Base-by-base conservation (phyloP, 2,797 vertebrate species). In the Ctenopoma multispine region DNA sequence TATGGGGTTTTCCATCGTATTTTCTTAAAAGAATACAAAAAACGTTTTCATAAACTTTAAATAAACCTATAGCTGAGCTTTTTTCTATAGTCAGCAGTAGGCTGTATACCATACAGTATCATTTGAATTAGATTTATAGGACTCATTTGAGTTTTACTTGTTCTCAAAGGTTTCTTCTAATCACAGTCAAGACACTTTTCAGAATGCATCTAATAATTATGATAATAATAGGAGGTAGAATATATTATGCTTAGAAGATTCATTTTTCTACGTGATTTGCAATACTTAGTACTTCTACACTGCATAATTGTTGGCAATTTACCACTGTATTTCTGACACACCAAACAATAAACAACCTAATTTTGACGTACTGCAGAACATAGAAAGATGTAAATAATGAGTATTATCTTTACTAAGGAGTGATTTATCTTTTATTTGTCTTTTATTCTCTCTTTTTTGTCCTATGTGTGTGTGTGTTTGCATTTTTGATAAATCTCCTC, bases 401-500 rank as follows among this genome's bases (percentile, higher is more conserved):
- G 24, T 41, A 62, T 29, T 34, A 48, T 18, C 41, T 46, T 8
- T 29, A 27, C 1, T 54, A 9, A 46, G 46, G 49, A 38, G 50
- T 76, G 21, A 48, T 56, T 46, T 49, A 23, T 58, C 36, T 72
- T 68, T 74, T 47, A 54, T 69, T 58, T 43, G 21, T 1, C 9
- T 36, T 36, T 69, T 65, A n/a, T 17, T 57, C 15, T 69, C 17
- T 57, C 21, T 63, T 12, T 60, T n/a, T 63, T 72, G 41, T 63
- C 20, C 23, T 54, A 7, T 68, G 20, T 47, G 9, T 76, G 27
- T 47, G 9, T 77, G 14, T 71, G 5, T 20, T 44, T 63, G 47
- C 17, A 24, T 18, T 72, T 64, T 46, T 54, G 4, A 55, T 61
- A 18, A 54, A 49, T 48, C 27, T 80, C 76, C 72, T 92, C 78